Conservation (phyloP, 2,797 vertebrate species). For the Girardinus metallicus region DNA sequence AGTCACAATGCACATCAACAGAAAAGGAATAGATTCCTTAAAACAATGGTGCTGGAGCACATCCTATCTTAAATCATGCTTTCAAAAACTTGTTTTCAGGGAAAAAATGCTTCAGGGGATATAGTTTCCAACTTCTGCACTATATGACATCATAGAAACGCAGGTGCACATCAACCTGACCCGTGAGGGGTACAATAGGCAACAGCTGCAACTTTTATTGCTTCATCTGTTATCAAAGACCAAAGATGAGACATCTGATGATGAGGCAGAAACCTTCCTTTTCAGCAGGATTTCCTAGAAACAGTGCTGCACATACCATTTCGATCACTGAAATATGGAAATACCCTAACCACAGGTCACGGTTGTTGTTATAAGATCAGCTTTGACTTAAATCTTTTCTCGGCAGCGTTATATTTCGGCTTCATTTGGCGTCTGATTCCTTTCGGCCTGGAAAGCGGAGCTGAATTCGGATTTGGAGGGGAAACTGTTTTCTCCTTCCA, state of each 20-base stretch:
- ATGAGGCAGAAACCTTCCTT: neutral
- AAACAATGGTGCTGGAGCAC: slow-evolving; percentile 2
- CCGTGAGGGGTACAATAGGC: neutral
- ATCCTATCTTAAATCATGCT: neutral
- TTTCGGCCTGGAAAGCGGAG: neutral
- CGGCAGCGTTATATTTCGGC: neutral
- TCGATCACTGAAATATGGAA: neutral
- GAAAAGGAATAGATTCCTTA: neutral
- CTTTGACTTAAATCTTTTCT: neutral
- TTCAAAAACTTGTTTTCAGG: neutral
- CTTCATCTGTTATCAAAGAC: neutral
- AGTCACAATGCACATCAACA: neutral
- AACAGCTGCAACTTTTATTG: neutral
- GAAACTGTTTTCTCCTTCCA: neutral
- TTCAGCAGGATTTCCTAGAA: neutral
- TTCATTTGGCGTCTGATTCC: neutral
- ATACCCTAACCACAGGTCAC: neutral
- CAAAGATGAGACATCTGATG: neutral
- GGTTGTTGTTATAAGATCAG: neutral
- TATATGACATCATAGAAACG: neutral
- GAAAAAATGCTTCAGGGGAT: neutral
- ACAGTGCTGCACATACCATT: neutral
- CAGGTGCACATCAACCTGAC: neutral
- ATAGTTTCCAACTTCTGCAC: neutral
- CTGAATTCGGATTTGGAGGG: neutral